phyloP scores from a whole-genome alignment of 2,888 invertebrate species.

The Malthinus flaveolus region DNA sequence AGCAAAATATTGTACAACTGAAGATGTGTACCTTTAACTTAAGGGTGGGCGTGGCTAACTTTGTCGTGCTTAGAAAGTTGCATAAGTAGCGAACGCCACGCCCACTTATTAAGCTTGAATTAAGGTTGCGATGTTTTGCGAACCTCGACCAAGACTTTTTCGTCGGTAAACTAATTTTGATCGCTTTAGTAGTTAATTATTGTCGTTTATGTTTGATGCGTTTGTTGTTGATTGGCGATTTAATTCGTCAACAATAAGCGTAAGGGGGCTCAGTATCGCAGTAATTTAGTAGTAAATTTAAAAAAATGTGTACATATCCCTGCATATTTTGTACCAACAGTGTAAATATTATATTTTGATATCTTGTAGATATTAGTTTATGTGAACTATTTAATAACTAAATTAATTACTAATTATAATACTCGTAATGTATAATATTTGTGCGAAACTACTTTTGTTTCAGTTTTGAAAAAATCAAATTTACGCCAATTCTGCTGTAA shows the following conservation, averaged over 20 bases:
- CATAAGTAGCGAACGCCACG: too few relatives aligned
- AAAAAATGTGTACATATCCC: constrained; percentile 52
- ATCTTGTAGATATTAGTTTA: constrained; percentile 43
- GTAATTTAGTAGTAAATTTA: constrained; percentile 19
- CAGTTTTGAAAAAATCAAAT: constrained; percentile 12
- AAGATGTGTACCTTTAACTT: too few relatives aligned
- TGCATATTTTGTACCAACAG: constrained; percentile 51
- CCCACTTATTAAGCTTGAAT: too few relatives aligned
- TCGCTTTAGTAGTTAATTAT: too few relatives aligned
- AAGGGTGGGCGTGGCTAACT: too few relatives aligned
- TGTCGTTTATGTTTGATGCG: neutral
- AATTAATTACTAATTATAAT: constrained; percentile 1
- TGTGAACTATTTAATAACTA: constrained; percentile 32
- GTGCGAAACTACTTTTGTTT: constrained; percentile 22
- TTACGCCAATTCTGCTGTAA: constrained; percentile 25
- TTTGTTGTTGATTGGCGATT: constrained; percentile 22
- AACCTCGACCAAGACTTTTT: too few relatives aligned
- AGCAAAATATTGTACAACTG: too few relatives aligned
- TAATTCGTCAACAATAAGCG: constrained; percentile 23
- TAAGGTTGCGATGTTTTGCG: too few relatives aligned
- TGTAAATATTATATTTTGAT: constrained; percentile 56
- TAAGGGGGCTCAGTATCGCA: constrained; percentile 21
- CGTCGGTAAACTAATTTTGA: too few relatives aligned
- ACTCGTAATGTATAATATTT: neutral
- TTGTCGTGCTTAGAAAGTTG: too few relatives aligned